Evolutionary conservation across 2,797 vertebrate species (phyloP).

Genomic region (Paguma larvata): DNA sequence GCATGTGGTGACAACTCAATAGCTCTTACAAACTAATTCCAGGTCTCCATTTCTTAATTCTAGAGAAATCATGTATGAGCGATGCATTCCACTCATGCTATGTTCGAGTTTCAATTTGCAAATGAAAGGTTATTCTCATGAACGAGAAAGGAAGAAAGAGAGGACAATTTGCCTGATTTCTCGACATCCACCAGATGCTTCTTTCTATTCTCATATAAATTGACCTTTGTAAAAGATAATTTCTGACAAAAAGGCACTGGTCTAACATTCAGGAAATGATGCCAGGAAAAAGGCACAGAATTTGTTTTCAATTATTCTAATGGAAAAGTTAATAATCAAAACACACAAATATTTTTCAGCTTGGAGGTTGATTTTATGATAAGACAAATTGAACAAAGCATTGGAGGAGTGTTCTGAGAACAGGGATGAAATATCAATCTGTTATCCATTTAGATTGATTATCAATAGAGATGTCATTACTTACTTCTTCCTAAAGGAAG

Average conservation of each 20-base stretch:
- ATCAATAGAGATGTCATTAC: neutral
- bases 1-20: rapidly evolving
- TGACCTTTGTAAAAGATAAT: neutral
- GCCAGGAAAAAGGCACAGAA: neutral
- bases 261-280: neutral
- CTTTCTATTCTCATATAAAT: neutral
- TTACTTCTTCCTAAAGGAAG: neutral
- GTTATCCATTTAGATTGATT: neutral
- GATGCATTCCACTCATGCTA: neutral
- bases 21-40: neutral
- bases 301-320: neutral
- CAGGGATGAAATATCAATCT: neutral
- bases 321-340: neutral
- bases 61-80: neutral
- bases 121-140: neutral
- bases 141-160: neutral
- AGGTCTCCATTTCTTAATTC: neutral
- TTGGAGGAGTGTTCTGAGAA: neutral
- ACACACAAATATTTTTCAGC: neutral
- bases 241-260: neutral
- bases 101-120: neutral
- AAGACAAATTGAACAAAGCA: neutral
- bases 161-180: neutral
- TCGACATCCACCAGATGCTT: neutral
- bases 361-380: neutral